Conservation (phyloP, 2,797 vertebrate species). For the Trichosurus vulpecula region DNA sequence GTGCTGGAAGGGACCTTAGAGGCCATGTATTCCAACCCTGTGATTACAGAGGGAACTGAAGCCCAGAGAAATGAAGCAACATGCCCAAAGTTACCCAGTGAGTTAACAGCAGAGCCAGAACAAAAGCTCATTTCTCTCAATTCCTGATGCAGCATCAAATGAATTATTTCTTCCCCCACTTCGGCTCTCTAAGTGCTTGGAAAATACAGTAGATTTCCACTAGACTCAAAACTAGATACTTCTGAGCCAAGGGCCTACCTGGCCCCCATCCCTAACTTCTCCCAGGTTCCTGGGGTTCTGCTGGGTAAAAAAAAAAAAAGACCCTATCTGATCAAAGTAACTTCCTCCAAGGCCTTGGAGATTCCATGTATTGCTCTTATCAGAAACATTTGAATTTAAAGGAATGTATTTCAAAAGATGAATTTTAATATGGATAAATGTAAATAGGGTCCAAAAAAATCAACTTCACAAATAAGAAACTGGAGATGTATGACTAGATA, state of each 20-base stretch:
- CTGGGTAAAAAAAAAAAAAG: too few relatives aligned
- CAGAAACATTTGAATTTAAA: neutral
- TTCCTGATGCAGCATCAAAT: neutral
- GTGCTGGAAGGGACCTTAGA: neutral
- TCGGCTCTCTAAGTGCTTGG: neutral
- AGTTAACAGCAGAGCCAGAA: neutral
- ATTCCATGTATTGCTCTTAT: neutral
- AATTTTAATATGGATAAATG: neutral
- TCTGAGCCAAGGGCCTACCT: neutral
- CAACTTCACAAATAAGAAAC: neutral
- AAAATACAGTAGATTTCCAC: neutral
- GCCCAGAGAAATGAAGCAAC: neutral
- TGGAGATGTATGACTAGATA: neutral
- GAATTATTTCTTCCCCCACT: neutral
- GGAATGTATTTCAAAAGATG: neutral
- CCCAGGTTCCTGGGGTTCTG: neutral
- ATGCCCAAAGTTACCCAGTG: neutral
- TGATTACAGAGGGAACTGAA: neutral
- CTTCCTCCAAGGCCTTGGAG: neutral
- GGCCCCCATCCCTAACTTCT: neutral
- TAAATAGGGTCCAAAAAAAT: neutral
- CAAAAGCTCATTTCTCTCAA: neutral
- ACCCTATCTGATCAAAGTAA: neutral
- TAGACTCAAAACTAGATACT: neutral
- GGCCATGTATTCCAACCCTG: neutral